Conservation (phyloP, 2,888 invertebrate genomes). For the Mesorhabditis spiculigera region DNA sequence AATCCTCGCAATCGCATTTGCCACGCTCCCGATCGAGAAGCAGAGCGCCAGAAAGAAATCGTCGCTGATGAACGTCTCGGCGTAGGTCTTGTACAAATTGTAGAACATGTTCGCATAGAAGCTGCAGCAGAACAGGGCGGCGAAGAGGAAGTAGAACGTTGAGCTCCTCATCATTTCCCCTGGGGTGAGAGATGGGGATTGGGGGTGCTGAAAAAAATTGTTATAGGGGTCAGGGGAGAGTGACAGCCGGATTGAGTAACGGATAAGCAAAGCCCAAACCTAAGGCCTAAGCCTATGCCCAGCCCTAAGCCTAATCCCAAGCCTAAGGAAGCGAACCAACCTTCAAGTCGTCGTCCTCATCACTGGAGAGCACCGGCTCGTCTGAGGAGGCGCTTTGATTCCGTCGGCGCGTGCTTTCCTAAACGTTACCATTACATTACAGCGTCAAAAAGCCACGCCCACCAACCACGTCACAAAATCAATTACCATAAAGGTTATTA, state of each 20-base stretch:
- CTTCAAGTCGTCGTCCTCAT: conserved; percentile 1
- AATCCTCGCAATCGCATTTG: conserved; percentile 62
- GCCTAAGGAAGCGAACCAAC: background rate
- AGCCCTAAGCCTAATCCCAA: no score
- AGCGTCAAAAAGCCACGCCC: no score
- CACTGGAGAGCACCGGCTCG: background rate
- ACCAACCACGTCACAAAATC: no score
- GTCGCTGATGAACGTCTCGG: conserved; percentile 60
- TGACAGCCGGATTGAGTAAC: no score
- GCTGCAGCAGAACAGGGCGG: conserved; percentile 50
- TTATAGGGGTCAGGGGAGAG: no score
- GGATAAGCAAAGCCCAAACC: no score
- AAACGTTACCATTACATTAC: no score
- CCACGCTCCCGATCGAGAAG: conserved; percentile 62
- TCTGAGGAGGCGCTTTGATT: background rate
- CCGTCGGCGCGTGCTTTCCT: background rate
- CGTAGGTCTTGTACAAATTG: conserved; percentile 55
- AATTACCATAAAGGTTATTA: no score
- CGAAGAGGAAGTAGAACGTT: conserved; percentile 51
- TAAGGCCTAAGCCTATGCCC: no score
- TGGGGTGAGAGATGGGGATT: conserved; percentile 29
- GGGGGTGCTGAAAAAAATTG: background rate
- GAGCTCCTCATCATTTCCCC: conserved; percentile 47
- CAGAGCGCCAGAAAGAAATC: conserved; percentile 63
- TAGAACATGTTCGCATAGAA: conserved; percentile 57